A percentile compares a stretch with the other conserved stretches of the same genome.
Evolutionary conservation across 2,888 invertebrate genomes (phyloP).

Genomic region (Koerneria pararmatus): DNA sequence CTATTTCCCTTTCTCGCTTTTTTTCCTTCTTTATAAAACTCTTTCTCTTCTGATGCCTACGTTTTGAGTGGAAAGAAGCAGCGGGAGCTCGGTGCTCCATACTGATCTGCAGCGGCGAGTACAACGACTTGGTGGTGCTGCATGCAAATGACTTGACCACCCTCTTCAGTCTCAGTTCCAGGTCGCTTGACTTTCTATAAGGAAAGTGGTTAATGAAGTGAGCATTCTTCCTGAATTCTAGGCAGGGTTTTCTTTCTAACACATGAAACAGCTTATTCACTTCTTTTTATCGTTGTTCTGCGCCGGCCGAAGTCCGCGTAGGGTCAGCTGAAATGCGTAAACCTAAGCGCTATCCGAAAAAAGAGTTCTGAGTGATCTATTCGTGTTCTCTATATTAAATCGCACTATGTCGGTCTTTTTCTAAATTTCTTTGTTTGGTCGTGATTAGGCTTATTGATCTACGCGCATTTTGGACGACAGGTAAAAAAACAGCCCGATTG

Average conservation of each 20-base stretch:
- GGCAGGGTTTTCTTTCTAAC: too few relatives aligned
- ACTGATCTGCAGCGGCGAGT: conserved; percentile 94
- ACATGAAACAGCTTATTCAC: too few relatives aligned
- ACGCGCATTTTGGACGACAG: neutral
- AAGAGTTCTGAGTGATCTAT: neutral
- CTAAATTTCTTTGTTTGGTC: neutral
- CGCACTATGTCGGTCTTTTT: neutral
- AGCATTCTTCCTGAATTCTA: too few relatives aligned
- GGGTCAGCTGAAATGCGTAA: too few relatives aligned
- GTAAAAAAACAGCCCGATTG: conserved; percentile 71
- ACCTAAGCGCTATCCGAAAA: too few relatives aligned
- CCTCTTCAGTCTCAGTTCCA: conserved; percentile 66
- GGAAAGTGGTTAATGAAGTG: too few relatives aligned
- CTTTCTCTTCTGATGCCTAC: conserved; percentile 18
- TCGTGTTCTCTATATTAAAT: neutral
- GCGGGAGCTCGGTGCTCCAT: conserved; percentile 61
- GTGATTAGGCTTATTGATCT: neutral
- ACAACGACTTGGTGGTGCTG: conserved; percentile 92
- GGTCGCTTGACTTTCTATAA: neutral
- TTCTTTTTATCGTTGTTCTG: neutral
- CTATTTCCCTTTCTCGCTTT: neutral
- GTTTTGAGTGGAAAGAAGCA: conserved; percentile 23
- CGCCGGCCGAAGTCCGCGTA: neutral
- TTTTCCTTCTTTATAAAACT: neutral
- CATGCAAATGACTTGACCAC: conserved; percentile 91